These are phyloP conservation scores for Helicoverpa armigera DNA, from an alignment of 1,140 invertebrate species.

Conservation along the genomic window DNA sequence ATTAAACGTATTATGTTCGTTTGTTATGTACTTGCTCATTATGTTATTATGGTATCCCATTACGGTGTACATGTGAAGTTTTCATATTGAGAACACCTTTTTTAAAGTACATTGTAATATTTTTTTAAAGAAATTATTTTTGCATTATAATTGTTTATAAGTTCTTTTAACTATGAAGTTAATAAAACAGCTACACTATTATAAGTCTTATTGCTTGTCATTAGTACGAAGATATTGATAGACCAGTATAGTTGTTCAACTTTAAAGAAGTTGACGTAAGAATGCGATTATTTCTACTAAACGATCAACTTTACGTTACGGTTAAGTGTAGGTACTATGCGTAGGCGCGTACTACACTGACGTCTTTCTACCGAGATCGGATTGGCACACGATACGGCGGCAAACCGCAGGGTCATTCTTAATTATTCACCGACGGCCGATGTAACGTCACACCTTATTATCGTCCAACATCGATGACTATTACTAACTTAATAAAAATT, in stretches of 20 bases:
- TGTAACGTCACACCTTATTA: constrained; percentile 35
- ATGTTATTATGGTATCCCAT: background rate
- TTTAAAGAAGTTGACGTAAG: constrained; percentile 3
- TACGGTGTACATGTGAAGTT: background rate
- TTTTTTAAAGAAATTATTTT: background rate
- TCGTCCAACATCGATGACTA: constrained; percentile 34
- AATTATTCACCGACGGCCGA: constrained; percentile 30
- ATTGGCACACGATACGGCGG: constrained; percentile 22
- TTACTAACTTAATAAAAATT: constrained; percentile 31
- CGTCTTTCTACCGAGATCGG: constrained; percentile 29
- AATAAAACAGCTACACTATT: background rate
- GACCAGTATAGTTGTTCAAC: background rate
- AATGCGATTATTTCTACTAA: constrained; percentile 5
- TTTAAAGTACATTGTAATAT: background rate
- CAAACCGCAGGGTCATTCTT: constrained; percentile 38
- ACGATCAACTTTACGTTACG: constrained; percentile 11
- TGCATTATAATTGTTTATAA: background rate
- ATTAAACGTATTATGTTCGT: constrained; percentile 34
- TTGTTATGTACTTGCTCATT: constrained; percentile 8
- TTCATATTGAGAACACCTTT: background rate
- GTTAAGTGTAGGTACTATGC: constrained; percentile 1
- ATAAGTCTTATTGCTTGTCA: background rate
- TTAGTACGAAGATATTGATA: background rate
- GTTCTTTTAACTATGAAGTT: too few species aligned
- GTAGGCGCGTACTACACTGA: constrained; percentile 14